These are phyloP conservation scores for Trimorus sp. DNA, from an alignment of 2,888 invertebrate genomes.

Conservation along the genomic window DNA sequence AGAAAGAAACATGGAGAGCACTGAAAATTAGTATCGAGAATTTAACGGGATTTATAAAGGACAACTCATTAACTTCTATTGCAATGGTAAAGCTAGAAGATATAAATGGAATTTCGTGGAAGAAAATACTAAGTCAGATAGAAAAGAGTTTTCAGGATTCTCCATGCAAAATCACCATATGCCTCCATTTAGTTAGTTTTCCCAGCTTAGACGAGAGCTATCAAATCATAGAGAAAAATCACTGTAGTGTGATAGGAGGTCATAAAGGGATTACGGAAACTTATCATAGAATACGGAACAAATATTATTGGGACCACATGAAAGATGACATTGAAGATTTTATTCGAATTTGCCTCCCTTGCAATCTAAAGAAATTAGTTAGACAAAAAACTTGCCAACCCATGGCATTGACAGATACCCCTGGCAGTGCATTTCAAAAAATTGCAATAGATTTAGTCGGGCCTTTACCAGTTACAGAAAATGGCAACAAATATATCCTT, in stretches of 20 bases:
- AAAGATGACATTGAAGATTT: neutral
- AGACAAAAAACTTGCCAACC: neutral
- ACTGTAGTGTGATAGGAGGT: neutral
- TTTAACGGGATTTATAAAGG: no score
- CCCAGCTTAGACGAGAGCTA: no score
- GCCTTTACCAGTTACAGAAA: neutral
- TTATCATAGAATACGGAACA: neutral
- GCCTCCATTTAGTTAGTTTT: no score
- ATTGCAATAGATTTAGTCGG: neutral
- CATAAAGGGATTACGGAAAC: constrained; percentile 7
- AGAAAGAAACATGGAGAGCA: neutral
- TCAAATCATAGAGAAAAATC: neutral
- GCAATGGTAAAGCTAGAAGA: no score
- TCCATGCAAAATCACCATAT: no score
- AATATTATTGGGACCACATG: neutral
- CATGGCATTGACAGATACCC: neutral
- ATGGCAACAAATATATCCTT: neutral
- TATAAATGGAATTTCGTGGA: neutral
- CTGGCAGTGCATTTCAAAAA: neutral
- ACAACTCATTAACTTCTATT: no score
- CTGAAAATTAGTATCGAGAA: no score
- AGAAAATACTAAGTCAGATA: no score
- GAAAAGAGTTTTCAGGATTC: no score
- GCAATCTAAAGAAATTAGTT: neutral
- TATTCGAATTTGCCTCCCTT: neutral